Base-by-base conservation (phyloP, 2,113 vertebrate genomes). In the Daphoenositta chrysoptera region DNA sequence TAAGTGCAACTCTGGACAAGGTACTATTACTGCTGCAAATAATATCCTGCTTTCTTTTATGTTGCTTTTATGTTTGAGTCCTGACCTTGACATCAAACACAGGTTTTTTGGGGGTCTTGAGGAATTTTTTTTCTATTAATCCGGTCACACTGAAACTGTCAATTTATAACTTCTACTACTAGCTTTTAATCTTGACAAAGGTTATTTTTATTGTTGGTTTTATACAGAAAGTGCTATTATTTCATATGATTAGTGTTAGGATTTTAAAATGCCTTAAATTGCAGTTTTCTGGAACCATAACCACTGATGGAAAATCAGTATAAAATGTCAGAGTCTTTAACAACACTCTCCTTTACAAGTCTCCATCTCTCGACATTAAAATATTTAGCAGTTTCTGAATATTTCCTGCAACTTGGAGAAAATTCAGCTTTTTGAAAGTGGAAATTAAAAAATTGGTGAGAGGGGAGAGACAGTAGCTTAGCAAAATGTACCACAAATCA, bases 241-340 rank as follows among this genome's bases (percentile, higher is more conserved):
- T 97, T 95, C 60, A 60, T 60, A 73, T 42, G 23, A 94, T 61
- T 91, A 48, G 37, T 92, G 78, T 97, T 94, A 93, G 28, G 45
- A 90, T 96, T 97, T 96, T 87, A 94, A 92, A 94, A 89, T 95
- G 14, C 72, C 69, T 89, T 90, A 95, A 96, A 96, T 89, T 87
- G 77, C n/a, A 93, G 66, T 92, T 97, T 97, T 97, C 92, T 97
- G 48, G 73, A 94, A 91, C 71, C 58, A 79, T 93, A 84, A 77
- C 57, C 7, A 31, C 54, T 68, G 54, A 94, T 84, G 82, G 82
- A 98, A 96, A 94, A 93, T 83, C 66, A 94, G 80, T 96, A 92
- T 90, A 94, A 97, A 98, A 97, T 97, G 58, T 89, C 85, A 91
- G 48, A 90, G 63, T 50, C 86, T 97, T 95, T 97, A 97, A 96